Evolutionary conservation across 2,113 vertebrate species (phyloP), one percentile per base, ranked within the genome.

Genomic region (Phalacrocorax pelagicus): DNA sequence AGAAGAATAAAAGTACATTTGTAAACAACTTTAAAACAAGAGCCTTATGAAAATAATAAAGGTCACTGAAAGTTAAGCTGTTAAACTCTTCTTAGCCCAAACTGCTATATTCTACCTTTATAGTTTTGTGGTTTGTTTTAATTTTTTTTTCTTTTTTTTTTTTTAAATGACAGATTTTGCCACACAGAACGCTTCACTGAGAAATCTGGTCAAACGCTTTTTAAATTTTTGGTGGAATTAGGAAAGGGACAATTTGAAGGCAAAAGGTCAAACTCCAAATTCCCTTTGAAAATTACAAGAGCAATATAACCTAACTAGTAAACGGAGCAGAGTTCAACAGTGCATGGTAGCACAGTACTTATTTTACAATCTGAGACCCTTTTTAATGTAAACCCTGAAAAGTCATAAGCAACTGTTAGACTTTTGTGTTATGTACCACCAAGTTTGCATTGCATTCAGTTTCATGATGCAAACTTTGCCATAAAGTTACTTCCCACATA

Each of bases 11-110:
- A 87, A 78, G 82, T 52, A 95, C 92, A 95, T 90, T 77, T 97
- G 97, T 97, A 97, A 97, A 97, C 95, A 96, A 94, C 54, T 96
- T 91, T 70, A 69, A 96, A 97, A 94, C 29, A 92, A 81, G 71
- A 95, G 55, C 36, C 49, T 95, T 92, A 92, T 44, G 73, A 94
- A 96, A 94, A 93, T 89, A 85, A 11, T 77, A 57, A 78, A 82
- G 46, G 74, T 74, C 93, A 88, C 42, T 61, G n/a, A 79, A 81
- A 84, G 59, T 80, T 84, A 95, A 90, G 87, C 44, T 94, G 29
- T 94, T 96, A 92, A 84, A 91, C 21, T 96, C 86, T 86, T 80
- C 47, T 89, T 58, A 85, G 95, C 49, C 83, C 88, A 96, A 90
- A 95, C 75, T 15, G 3, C 38, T 61, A 32, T 47, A 22, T 40